Conservation (phyloP, 2,113 vertebrate species). For the Meles meles region DNA sequence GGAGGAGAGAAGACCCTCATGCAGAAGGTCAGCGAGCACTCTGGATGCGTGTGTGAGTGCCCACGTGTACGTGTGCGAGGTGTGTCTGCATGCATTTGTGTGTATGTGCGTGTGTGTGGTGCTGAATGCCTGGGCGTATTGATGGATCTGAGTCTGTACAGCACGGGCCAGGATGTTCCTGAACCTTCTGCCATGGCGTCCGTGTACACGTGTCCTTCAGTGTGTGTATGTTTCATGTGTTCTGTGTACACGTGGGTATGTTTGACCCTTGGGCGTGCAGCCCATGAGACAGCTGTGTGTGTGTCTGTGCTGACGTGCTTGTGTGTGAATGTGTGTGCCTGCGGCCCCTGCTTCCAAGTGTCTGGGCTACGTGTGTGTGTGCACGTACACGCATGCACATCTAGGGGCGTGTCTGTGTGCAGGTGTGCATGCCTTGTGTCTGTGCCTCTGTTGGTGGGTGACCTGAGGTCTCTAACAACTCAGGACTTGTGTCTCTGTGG, state of each 20-base stretch:
- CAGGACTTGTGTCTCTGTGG: not conserved
- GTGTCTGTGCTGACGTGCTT: not conserved
- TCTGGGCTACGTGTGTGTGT: not conserved
- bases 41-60: not conserved
- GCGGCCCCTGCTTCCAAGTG: not conserved
- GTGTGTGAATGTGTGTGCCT: not conserved
- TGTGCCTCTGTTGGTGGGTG: not conserved
- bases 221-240: not conserved
- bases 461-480: not conserved
- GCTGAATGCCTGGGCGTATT: not conserved
- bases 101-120: not conserved
- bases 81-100: not conserved
- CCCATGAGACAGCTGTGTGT: not conserved
- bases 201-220: rapidly evolving
- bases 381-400: rapidly evolving
- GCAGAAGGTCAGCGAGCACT: not conserved
- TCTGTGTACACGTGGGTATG: not conserved
- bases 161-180: not conserved
- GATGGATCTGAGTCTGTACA: not conserved
- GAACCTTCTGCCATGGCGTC: not conserved
- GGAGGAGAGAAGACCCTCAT: not conserved
- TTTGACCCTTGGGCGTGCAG: not conserved
- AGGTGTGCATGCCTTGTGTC: not conserved
- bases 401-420: not conserved
- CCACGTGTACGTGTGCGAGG: rapidly evolving